Evolutionary conservation across 2,113 vertebrate genomes (phyloP).

Genomic region (Hydrolagus affinis): DNA sequence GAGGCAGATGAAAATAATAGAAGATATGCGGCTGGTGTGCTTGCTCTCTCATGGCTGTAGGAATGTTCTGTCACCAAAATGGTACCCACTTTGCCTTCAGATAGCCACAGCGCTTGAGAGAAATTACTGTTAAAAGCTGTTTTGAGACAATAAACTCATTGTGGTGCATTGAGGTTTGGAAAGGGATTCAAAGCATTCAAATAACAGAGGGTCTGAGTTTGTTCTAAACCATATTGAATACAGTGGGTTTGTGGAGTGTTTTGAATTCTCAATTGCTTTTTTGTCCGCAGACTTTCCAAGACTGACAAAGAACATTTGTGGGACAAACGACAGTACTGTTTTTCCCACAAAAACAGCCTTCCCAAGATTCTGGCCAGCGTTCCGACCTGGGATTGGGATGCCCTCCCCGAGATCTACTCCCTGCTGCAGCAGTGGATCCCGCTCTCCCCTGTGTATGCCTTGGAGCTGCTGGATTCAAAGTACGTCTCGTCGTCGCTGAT

Average conservation of each 20-base stretch:
- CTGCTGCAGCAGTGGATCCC: conserved; percentile 78
- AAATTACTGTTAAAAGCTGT: background rate
- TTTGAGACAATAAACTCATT: background rate
- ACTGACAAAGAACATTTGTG: conserved; percentile 82
- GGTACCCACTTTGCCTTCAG: too few species aligned
- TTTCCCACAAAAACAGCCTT: conserved; percentile 64
- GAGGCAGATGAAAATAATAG: too few species aligned
- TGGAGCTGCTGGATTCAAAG: conserved; percentile 85
- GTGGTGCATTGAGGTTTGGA: background rate
- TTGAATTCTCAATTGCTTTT: conserved; percentile 35
- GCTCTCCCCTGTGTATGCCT: conserved; percentile 71
- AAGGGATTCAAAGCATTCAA: background rate
- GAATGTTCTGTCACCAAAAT: too few species aligned
- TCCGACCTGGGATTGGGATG: conserved; percentile 87
- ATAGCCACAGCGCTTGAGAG: too few species aligned
- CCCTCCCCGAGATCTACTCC: conserved; percentile 75
- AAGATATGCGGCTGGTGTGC: too few species aligned
- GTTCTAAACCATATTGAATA: background rate
- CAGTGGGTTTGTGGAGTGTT: background rate
- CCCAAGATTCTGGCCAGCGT: conserved; percentile 82
- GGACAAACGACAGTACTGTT: conserved; percentile 78
- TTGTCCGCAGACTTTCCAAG: conserved; percentile 67
- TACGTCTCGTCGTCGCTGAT: conserved; percentile 38
- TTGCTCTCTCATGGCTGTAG: too few species aligned
- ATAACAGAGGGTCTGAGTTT: background rate